Conservation (phyloP, 2,888 invertebrate genomes). For the Tetranychus truncatus region DNA sequence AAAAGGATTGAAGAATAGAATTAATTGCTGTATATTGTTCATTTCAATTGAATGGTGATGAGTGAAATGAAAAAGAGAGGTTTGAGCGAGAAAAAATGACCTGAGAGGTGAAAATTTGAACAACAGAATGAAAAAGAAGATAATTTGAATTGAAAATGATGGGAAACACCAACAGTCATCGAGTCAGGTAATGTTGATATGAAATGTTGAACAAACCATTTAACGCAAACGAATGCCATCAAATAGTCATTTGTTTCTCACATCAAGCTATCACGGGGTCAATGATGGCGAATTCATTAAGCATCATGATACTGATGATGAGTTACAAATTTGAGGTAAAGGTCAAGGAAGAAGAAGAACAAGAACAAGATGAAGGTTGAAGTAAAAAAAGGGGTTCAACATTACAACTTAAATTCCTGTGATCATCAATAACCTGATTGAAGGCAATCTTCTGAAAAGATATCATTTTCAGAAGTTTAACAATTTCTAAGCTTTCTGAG, state of each 20-base stretch:
- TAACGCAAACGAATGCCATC: background rate
- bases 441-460: background rate
- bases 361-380: background rate
- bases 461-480: background rate
- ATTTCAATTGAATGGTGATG: too few relatives aligned
- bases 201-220: background rate
- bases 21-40: too few relatives aligned
- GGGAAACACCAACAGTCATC: background rate
- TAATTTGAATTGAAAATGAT: background rate
- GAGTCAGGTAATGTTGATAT: background rate
- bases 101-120: too few relatives aligned
- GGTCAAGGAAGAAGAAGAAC: background rate
- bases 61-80: too few relatives aligned
- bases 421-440: slow-evolving; percentile 3
- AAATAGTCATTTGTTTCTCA: background rate
- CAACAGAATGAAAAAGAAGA: background rate
- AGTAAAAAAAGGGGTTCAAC: background rate
- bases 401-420: background rate
- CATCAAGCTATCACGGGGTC: background rate
- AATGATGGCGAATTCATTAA: background rate
- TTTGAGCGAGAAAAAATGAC: too few relatives aligned
- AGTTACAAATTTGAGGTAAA: background rate
- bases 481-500: background rate
- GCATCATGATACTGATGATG: background rate
- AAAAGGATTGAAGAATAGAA: too few relatives aligned